Evolutionary conservation across 2,113 vertebrate species (phyloP), one percentile per base, ranked within the genome.

Genomic region (Desmodus rotundus): DNA sequence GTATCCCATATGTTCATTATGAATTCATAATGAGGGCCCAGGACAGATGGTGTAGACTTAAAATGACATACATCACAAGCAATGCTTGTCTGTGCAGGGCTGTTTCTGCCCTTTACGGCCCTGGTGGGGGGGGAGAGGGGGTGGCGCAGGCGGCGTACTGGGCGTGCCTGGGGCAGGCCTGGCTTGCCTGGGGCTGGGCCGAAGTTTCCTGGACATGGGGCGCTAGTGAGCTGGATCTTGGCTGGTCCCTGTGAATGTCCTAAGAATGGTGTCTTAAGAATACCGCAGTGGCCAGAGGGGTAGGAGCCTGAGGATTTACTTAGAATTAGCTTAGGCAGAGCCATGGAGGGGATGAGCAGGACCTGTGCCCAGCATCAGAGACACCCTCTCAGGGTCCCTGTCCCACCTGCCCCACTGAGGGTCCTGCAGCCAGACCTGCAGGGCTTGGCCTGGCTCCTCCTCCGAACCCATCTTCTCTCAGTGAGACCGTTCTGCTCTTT

Each of bases 31-130:
- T 87, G 97, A 98, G 94, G 85, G 94, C 95, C 93, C 84, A 54
- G 96, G 98, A 97, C 97, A 98, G 98, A 98, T 98, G 98, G 97
- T 92, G 89, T 88, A 92, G 97, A 96, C 97, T 97, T 93, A 87
- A 91, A 93, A 97, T 78, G 89, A 68, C 76, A 78, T 31, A 28
- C 81, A 76, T 58, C 96, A 93, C 90, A 93, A 98, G 92, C 84
- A 82, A 17, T 7, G 10, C 95, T 96, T 86, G 77, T 8, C 0
- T 19, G 19, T 31, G 41, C 3, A 14, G 38, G 26, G 50, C 0
- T 14, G 61, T 26, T 58, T 63, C 68, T 6, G 38, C 14, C 81
- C 89, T 91, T 13, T 20, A 65, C 50, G 58, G 41, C 45, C 31
- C 33, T 33, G 28, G 4, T 26, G 13, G 7, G 4, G 31, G 13